Percentiles rank a stretch among this genome's conserved stretches.
Conservation (phyloP, 2,888 invertebrate species). For the Cataglyphis albicans region DNA sequence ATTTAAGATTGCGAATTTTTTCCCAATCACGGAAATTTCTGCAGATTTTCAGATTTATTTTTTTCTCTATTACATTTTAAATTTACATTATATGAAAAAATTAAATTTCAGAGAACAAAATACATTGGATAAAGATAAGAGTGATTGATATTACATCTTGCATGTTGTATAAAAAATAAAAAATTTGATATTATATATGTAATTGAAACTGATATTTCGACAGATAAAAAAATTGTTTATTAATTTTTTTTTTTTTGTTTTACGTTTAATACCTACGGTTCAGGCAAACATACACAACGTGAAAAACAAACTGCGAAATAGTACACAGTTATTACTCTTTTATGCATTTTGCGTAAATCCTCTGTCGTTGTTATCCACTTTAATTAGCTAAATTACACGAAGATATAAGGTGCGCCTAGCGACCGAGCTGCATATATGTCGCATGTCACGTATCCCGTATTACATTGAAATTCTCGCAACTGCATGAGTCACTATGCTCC, state of each 20-base stretch:
- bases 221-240: not conserved
- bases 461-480: conserved; percentile 44
- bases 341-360: conserved; percentile 6
- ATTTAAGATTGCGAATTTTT: not conserved
- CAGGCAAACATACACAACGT: not conserved
- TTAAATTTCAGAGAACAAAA: not conserved
- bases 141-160: not conserved
- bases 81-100: not conserved
- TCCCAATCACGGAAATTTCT: not conserved
- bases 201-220: not conserved
- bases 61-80: too few species aligned
- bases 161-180: not conserved
- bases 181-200: not conserved
- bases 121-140: not conserved
- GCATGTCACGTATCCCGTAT: not conserved
- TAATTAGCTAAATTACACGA: conserved; percentile 46
- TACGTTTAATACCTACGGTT: not conserved
- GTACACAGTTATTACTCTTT: not conserved
- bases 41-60: not conserved
- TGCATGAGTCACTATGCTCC: conserved; percentile 4
- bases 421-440: not conserved
- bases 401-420: conserved; percentile 38
- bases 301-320: not conserved
- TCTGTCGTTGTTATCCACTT: conserved; percentile 48
- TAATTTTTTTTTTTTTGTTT: not conserved